Percentiles rank a stretch among this genome's conserved stretches.
Conservation (phyloP, 2,797 vertebrate species). For the Muscicapa comitata region DNA sequence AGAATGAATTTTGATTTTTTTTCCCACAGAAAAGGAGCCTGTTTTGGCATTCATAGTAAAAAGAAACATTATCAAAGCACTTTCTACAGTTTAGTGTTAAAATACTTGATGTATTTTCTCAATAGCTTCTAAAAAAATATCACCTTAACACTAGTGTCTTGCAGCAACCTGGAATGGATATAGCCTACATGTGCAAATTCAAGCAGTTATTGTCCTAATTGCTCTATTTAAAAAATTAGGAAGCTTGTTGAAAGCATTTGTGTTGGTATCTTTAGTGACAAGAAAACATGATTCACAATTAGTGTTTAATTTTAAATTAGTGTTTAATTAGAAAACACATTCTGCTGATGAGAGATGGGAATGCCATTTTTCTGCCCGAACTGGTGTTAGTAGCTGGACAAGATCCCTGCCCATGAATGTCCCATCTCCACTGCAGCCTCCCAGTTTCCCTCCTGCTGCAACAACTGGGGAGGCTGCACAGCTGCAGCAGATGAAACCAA, state of each 20-base stretch:
- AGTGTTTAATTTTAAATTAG: conserved; percentile 40
- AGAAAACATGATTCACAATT: conserved; percentile 18
- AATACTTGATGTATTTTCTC: not conserved
- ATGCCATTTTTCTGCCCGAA: not conserved
- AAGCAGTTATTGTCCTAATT: conserved; percentile 32
- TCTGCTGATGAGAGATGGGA: not conserved
- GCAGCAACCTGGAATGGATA: not conserved
- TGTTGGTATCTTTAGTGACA: not conserved
- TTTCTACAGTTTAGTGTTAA: not conserved
- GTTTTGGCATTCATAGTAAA: not conserved
- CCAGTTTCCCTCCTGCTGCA: not conserved
- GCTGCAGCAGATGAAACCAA: not conserved
- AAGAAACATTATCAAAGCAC: not conserved
- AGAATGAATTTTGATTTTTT: not conserved
- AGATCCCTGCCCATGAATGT: not conserved
- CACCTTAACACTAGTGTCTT: not conserved
- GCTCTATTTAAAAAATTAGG: conserved; percentile 3
- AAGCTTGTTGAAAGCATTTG: not conserved
- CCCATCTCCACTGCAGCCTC: not conserved
- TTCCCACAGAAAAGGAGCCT: not conserved
- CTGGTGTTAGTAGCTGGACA: accelerated
- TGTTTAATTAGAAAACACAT: conserved; percentile 36
- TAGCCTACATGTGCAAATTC: not conserved
- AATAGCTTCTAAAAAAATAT: not conserved
- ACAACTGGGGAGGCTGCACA: not conserved